Evolutionary conservation across 2,888 invertebrate genomes (phyloP).

Genomic region (Leptothorax acervorum): DNA sequence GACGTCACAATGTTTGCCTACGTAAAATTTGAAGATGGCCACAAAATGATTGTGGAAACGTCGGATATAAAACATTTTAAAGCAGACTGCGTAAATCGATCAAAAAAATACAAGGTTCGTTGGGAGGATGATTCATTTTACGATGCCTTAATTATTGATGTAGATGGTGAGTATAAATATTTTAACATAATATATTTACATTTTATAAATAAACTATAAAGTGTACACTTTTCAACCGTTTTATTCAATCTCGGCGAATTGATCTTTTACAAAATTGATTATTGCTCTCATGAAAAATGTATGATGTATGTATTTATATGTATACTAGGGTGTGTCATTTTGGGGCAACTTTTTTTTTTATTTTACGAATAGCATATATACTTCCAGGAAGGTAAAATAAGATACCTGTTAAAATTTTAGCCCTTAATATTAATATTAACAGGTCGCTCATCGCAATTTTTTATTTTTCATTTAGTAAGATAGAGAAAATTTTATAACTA

Average conservation of each 20-base stretch:
- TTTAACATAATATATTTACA: conserved; percentile 4
- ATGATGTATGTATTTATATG: no score
- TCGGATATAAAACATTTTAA: conserved; percentile 18
- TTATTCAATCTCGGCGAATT: conserved; percentile 5
- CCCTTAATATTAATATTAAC: no score
- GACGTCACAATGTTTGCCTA: conserved; percentile 1
- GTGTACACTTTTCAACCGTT: not conserved
- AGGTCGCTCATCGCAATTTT: no score
- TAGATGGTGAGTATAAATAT: not conserved
- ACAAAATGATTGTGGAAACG: not conserved
- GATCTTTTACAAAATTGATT: conserved; percentile 5
- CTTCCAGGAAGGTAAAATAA: no score
- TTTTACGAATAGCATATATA: no score
- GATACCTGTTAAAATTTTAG: no score
- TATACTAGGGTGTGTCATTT: no score
- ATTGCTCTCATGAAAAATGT: not conserved
- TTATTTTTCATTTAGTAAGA: no score
- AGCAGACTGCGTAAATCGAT: not conserved
- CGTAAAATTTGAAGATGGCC: conserved; percentile 9
- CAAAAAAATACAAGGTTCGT: conserved; percentile 8
- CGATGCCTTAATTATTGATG: conserved; percentile 10
- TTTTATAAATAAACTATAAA: not conserved
- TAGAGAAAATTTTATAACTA: no score
- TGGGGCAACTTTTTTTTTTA: no score
- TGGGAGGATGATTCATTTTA: conserved; percentile 10